A percentile compares a stretch with the other conserved stretches of the same genome.
Evolutionary conservation across 2,113 vertebrate genomes (phyloP).

Genomic region (Dascyllus trimaculatus): DNA sequence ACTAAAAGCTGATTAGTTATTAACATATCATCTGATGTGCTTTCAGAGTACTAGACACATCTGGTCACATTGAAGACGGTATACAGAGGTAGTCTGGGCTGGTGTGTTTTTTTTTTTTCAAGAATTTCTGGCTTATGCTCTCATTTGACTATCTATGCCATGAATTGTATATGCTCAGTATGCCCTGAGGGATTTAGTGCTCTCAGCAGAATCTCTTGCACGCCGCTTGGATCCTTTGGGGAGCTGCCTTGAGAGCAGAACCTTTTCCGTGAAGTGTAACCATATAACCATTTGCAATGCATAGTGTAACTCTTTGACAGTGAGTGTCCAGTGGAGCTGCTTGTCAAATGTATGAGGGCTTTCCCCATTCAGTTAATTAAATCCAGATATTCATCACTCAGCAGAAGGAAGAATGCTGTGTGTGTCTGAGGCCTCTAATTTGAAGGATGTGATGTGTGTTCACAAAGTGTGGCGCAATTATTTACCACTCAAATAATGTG

Average conservation of each 20-base stretch:
- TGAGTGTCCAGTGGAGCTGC: neutral
- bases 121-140: neutral
- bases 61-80: neutral
- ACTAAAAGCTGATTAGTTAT: slow-evolving; percentile 14
- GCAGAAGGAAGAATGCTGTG: neutral
- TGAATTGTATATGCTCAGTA: slow-evolving; percentile 16
- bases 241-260: slow-evolving; percentile 23
- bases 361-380: slow-evolving; percentile 34
- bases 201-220: slow-evolving; percentile 8
- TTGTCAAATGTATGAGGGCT: slow-evolving; percentile 1
- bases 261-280: slow-evolving; percentile 17
- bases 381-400: slow-evolving; percentile 14
- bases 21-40: slow-evolving; percentile 7
- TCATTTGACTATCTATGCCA: slow-evolving; percentile 30
- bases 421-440: neutral
- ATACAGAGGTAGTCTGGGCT: neutral
- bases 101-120: slow-evolving; percentile 30
- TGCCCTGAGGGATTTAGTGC: slow-evolving; percentile 15
- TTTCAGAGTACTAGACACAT: neutral
- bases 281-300: slow-evolving; percentile 23
- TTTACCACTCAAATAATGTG: no score
- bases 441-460: neutral
- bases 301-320: slow-evolving; percentile 19
- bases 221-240: slow-evolving; percentile 20
- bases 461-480: neutral